Conservation (phyloP, 2,113 vertebrate species). For the Mastomys natalensis region DNA sequence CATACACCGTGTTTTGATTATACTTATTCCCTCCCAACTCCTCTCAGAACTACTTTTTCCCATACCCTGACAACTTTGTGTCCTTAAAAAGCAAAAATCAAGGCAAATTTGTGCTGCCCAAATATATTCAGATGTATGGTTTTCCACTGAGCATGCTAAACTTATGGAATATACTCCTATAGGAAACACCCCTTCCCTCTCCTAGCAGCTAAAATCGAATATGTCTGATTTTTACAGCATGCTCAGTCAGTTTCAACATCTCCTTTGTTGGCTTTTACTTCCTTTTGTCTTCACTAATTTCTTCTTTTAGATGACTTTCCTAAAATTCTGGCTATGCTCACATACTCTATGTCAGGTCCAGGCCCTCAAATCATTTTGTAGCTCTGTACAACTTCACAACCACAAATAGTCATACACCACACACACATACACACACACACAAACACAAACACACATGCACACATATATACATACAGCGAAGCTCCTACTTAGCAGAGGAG, state of each 20-base stretch:
- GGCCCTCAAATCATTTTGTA: background rate
- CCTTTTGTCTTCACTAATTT: background rate
- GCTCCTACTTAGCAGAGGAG: background rate
- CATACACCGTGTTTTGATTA: background rate
- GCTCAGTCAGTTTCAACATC: background rate
- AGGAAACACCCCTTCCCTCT: background rate
- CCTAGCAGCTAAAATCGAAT: background rate
- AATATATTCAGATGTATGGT: background rate
- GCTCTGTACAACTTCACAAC: background rate
- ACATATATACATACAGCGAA: background rate
- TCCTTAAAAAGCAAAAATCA: background rate
- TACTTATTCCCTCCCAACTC: background rate
- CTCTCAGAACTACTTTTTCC: background rate
- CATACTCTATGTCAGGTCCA: background rate
- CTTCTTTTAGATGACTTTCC: background rate
- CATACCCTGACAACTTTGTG: background rate
- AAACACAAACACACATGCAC: background rate
- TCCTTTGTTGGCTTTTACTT: background rate
- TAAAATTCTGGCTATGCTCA: background rate
- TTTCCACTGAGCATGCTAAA: background rate
- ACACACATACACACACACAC: background rate
- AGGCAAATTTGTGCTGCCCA: background rate
- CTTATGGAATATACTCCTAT: background rate
- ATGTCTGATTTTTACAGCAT: background rate
- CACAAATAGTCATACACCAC: background rate